Conservation (phyloP, 1,140 invertebrate species). For the Tyrophagus putrescentiae region DNA sequence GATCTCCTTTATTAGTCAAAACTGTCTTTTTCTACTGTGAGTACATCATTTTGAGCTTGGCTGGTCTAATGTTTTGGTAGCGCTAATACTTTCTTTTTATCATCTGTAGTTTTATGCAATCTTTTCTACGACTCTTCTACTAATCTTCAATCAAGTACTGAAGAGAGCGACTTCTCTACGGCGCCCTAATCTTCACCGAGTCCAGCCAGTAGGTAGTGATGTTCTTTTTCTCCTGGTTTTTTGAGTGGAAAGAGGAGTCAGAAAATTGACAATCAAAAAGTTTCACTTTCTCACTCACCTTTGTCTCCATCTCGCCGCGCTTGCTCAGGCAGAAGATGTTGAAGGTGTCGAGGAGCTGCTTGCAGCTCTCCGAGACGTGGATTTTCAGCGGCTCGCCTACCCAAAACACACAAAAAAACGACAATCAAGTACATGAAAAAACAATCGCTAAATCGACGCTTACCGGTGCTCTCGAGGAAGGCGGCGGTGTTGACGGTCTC, state of each 20-base stretch:
- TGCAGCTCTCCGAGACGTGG: constrained; percentile 81
- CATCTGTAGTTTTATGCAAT: no score
- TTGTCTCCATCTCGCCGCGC: constrained; percentile 81
- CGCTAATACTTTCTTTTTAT: no score
- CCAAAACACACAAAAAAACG: background rate
- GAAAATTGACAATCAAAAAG: background rate
- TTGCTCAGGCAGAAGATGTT: constrained; percentile 73
- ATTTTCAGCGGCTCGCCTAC: constrained; percentile 52
- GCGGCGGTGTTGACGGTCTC: constrained; percentile 57
- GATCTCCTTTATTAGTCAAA: no score
- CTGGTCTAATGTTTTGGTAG: no score
- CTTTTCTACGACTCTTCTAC: no score
- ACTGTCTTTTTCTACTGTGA: no score
- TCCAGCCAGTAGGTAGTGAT: background rate
- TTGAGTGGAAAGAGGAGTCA: background rate
- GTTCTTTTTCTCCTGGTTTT: background rate
- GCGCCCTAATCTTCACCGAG: no score
- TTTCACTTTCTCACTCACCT: constrained; percentile 41
- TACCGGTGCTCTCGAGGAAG: constrained; percentile 60
- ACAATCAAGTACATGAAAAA: background rate
- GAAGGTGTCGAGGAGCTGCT: constrained; percentile 70
- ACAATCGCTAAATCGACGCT: constrained; percentile 27
- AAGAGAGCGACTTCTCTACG: no score
- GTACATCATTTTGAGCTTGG: no score
- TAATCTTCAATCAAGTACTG: no score